These are phyloP conservation scores for Aspidiotus destructor DNA, from an alignment of 2,888 invertebrate species.

Conservation along the genomic window DNA sequence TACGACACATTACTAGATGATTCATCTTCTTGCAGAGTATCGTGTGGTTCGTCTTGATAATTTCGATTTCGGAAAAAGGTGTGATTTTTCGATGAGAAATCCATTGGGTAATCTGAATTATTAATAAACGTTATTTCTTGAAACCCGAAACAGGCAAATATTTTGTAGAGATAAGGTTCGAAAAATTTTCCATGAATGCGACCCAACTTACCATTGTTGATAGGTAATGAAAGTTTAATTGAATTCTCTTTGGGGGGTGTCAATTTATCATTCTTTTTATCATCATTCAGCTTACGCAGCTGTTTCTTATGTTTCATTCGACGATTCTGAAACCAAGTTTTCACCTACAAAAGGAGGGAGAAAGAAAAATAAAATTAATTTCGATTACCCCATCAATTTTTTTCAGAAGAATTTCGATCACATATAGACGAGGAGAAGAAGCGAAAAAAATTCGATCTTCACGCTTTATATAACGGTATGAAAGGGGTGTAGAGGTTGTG, in stretches of 20 bases:
- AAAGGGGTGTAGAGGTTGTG: no score
- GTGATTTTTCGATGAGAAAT: conserved; percentile 34
- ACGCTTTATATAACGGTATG: no score
- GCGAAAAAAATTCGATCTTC: no score
- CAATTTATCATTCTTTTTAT: conserved; percentile 39
- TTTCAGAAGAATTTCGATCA: neutral
- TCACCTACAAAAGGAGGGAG: conserved; percentile 55
- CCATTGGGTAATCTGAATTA: conserved; percentile 35
- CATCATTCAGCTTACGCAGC: conserved; percentile 58
- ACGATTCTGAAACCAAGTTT: conserved; percentile 97
- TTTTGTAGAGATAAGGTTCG: no score
- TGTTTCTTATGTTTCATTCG: conserved; percentile 96
- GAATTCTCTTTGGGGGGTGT: conserved; percentile 23
- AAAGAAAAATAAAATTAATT: neutral
- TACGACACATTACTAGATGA: conserved; percentile 26
- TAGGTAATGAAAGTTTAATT: conserved; percentile 22
- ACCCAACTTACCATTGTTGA: conserved; percentile 16
- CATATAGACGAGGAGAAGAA: no score
- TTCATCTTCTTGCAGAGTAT: conserved; percentile 20
- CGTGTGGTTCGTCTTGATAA: conserved; percentile 13
- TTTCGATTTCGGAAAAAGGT: conserved; percentile 20
- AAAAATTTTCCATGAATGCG: no score
- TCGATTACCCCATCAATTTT: no score
- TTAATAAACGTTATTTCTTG: no score
- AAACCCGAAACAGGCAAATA: no score